phyloP scores from a whole-genome alignment of 2,113 vertebrate genomes.

The Thryonomys swinderianus region DNA sequence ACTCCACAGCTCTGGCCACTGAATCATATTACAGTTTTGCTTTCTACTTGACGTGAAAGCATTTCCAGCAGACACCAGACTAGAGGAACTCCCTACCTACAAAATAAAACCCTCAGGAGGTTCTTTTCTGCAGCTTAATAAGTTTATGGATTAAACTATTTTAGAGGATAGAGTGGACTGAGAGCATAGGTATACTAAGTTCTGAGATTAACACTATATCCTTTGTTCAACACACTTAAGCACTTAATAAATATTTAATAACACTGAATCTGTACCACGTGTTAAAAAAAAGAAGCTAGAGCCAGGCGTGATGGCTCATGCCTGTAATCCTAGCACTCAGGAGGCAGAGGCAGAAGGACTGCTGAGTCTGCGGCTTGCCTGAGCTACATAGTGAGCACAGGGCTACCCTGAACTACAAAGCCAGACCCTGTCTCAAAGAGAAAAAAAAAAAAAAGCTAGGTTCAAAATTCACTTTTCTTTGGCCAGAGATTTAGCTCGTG shows the following conservation, averaged over 20 bases:
- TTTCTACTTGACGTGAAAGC: background rate
- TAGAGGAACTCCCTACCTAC: background rate
- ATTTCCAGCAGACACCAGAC: background rate
- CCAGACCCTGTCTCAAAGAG: too few relatives aligned
- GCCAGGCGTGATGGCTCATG: too few relatives aligned
- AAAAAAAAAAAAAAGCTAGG: background rate
- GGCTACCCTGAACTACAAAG: too few relatives aligned
- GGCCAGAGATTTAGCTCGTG: too few relatives aligned
- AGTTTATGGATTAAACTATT: slow-evolving; percentile 24
- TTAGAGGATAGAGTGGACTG: background rate
- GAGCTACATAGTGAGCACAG: too few relatives aligned
- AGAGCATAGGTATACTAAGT: background rate
- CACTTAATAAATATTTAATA: slow-evolving; percentile 55
- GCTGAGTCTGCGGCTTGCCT: too few relatives aligned
- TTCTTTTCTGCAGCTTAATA: background rate
- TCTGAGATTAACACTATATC: slow-evolving; percentile 12
- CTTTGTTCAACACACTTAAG: background rate
- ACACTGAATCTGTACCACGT: background rate
- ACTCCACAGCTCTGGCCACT: background rate
- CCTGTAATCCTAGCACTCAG: too few relatives aligned
- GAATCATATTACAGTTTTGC: background rate
- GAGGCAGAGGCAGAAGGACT: too few relatives aligned
- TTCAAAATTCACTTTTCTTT: slow-evolving; percentile 38
- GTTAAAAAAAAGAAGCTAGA: background rate
- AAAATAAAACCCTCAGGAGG: background rate